These are phyloP conservation scores for Chelmon rostratus DNA, from an alignment of 2,797 vertebrate species.

Conservation along the genomic window DNA sequence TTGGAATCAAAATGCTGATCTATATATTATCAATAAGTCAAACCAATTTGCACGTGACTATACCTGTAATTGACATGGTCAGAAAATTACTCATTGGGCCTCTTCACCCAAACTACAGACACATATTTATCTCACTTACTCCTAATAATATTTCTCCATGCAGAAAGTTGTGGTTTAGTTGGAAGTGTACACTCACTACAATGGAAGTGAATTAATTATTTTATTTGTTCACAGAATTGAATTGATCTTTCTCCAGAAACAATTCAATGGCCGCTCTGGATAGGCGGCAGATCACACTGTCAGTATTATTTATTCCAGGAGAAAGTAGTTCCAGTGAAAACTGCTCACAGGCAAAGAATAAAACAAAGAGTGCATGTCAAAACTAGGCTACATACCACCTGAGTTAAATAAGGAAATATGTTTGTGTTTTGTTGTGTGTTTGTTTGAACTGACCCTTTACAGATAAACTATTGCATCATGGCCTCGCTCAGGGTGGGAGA, in stretches of 20 bases:
- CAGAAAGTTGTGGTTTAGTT: background rate
- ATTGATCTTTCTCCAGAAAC: conserved; percentile 7
- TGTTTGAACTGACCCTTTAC: conserved; percentile 14
- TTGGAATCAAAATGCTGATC: background rate
- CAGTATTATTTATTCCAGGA: background rate
- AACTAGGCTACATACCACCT: background rate
- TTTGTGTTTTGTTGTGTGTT: conserved; percentile 7
- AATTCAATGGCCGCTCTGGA: background rate
- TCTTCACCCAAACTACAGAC: background rate
- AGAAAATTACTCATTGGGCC: background rate
- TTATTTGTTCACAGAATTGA: background rate
- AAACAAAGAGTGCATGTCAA: background rate
- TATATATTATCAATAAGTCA: conserved; percentile 8
- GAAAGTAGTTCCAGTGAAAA: background rate
- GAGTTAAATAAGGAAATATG: conserved; percentile 3
- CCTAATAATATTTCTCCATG: background rate
- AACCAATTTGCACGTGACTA: background rate
- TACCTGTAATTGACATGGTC: background rate
- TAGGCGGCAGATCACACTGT: background rate
- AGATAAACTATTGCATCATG: conserved; percentile 23
- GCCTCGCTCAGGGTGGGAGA: conserved; percentile 28
- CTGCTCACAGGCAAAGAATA: background rate
- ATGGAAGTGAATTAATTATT: background rate
- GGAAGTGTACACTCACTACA: background rate
- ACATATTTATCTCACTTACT: background rate